Conservation (phyloP, 1,140 invertebrate genomes). For the Drosophila pseudoananassae region DNA sequence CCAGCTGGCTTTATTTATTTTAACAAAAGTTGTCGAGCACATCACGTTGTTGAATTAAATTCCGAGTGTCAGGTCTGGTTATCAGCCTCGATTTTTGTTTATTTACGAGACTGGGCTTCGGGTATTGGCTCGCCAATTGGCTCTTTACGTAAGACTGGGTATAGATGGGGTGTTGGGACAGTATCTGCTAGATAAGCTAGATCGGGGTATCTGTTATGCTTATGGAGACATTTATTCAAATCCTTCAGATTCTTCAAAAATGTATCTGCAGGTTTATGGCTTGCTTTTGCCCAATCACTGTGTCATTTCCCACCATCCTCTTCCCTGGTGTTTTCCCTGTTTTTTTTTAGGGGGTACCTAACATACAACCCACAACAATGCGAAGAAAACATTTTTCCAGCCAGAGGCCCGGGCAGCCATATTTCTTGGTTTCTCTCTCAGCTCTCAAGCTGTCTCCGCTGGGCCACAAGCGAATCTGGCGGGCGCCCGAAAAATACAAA, state of each 20-base stretch:
- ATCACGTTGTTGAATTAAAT: conserved; percentile 61
- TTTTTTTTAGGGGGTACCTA: not conserved
- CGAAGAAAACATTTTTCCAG: conserved; percentile 40
- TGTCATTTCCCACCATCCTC: not conserved
- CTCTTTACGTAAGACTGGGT: conserved; percentile 9
- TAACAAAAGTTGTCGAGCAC: conserved; percentile 48
- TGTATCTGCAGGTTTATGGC: conserved; percentile 43
- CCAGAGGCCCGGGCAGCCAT: conserved; percentile 16
- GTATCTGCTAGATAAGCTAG: not conserved
- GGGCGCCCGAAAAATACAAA: conserved; percentile 20
- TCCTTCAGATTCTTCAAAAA: conserved; percentile 7
- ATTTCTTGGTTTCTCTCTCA: conserved; percentile 34
- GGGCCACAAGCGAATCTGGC: conserved; percentile 17
- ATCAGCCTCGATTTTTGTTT: conserved; percentile 51
- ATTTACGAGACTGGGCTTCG: conserved; percentile 41
- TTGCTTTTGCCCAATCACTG: conserved; percentile 37
- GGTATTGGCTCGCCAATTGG: conserved; percentile 67
- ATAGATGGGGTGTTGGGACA: not conserved
- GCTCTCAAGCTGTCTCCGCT: conserved; percentile 7
- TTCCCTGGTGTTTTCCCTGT: no score
- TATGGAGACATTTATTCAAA: not conserved
- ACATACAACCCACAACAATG: conserved; percentile 1
- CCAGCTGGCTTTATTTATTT: conserved; percentile 24
- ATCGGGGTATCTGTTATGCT: not conserved
- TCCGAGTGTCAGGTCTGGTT: conserved; percentile 53